Evolutionary conservation across 2,113 vertebrate genomes (phyloP).

Genomic region (Aegotheles bennettii): DNA sequence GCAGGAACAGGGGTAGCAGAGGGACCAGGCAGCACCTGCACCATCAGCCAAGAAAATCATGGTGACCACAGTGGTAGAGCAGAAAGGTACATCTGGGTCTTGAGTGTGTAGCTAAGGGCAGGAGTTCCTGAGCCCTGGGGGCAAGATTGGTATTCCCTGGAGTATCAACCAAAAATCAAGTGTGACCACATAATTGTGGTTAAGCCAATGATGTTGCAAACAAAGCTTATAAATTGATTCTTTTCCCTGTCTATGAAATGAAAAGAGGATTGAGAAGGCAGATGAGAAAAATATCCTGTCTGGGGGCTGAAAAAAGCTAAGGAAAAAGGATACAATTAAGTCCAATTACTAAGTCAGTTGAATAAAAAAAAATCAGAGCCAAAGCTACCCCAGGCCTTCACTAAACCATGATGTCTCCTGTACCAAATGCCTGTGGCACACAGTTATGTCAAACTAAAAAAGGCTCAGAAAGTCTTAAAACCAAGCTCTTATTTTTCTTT

Average conservation of each 20-base stretch:
- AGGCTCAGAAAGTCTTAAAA: not conserved
- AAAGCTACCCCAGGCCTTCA: not conserved
- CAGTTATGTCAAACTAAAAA: not conserved
- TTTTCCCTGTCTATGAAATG: not conserved
- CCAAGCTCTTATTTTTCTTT: not conserved
- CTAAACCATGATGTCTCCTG: not conserved
- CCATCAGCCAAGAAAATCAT: not conserved
- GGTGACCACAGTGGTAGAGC: not conserved
- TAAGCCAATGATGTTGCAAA: not conserved
- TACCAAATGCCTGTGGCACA: not conserved
- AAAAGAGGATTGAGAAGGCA: not conserved
- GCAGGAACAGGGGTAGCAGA: not conserved
- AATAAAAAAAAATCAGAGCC: not conserved
- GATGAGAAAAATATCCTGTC: not conserved
- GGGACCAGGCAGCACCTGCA: not conserved
- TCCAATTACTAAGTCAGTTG: not conserved
- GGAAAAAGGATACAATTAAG: not conserved
- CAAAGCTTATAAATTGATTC: not conserved
- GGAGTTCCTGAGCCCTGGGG: not conserved
- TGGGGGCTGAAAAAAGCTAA: not conserved
- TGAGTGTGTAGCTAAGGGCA: not conserved
- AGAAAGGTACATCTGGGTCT: not conserved
- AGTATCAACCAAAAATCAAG: not conserved
- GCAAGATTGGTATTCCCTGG: not conserved
- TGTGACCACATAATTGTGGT: not conserved